phyloP scores from a whole-genome alignment of 1,140 invertebrate genomes.

The Pseudomyrmex gracilis region DNA sequence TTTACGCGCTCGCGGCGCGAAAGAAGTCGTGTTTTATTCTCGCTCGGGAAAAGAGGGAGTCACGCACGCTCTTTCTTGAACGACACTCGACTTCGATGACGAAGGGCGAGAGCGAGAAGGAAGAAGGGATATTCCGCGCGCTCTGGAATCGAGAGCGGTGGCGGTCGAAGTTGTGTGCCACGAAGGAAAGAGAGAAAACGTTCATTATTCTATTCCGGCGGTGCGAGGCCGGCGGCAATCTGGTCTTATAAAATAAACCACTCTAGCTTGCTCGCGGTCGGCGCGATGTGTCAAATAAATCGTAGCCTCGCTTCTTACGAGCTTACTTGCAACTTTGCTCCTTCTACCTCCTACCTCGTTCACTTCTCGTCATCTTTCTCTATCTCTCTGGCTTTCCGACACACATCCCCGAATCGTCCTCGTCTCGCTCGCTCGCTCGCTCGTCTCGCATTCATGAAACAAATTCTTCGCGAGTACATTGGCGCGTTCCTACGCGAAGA shows the following conservation, averaged over 20 bases:
- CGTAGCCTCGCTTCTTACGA: slow-evolving; percentile 79
- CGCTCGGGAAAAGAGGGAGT: slow-evolving; percentile 11
- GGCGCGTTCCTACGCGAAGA: slow-evolving; percentile 5
- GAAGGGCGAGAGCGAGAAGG: slow-evolving; percentile 67
- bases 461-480: slow-evolving; percentile 24
- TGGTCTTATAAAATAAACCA: slow-evolving; percentile 84
- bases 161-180: not conserved
- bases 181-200: slow-evolving; percentile 74
- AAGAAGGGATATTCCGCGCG: slow-evolving; percentile 21
- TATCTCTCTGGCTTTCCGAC: not conserved
- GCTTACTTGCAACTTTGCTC: slow-evolving; percentile 68
- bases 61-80: slow-evolving; percentile 69
- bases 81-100: slow-evolving; percentile 77
- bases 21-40: slow-evolving; percentile 8
- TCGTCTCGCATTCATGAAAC: slow-evolving; percentile 37
- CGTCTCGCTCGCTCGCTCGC: slow-evolving; percentile 13
- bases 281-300: slow-evolving; percentile 84
- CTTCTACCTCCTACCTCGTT: slow-evolving; percentile 28
- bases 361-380: slow-evolving; percentile 3
- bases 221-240: slow-evolving; percentile 82
- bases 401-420: not conserved
- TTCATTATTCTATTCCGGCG: slow-evolving; percentile 84
- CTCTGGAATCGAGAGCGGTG: not conserved
- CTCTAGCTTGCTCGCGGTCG: slow-evolving; percentile 75
- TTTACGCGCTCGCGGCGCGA: not conserved